Conservation (phyloP, 2,113 vertebrate genomes). For the Atrichornis clamosus region DNA sequence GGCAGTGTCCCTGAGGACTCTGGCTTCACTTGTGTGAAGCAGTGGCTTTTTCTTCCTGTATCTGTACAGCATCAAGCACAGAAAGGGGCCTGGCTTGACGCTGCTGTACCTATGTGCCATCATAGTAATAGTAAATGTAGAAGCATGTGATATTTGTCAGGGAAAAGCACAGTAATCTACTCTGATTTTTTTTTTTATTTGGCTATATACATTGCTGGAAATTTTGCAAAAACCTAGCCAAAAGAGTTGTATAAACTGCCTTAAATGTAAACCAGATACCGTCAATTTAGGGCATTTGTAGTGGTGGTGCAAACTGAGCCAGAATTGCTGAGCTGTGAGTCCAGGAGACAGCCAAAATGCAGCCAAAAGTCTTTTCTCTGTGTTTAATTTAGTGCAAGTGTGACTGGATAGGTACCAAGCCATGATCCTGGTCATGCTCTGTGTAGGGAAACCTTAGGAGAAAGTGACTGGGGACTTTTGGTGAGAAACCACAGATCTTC, state of each 20-base stretch:
- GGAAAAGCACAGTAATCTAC: background rate
- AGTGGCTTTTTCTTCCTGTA: background rate
- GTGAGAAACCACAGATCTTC: background rate
- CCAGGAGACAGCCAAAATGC: background rate
- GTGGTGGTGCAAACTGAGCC: slow-evolving; percentile 32
- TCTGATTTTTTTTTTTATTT: slow-evolving; percentile 38
- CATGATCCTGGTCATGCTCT: background rate
- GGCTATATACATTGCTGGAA: background rate
- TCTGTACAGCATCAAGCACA: background rate
- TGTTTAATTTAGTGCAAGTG: slow-evolving; percentile 38
- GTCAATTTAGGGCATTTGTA: slow-evolving; percentile 43
- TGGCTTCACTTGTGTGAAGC: background rate
- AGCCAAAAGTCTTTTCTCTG: slow-evolving; percentile 14
- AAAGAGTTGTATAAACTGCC: slow-evolving; percentile 36
- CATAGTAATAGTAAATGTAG: background rate
- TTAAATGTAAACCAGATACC: slow-evolving; percentile 63
- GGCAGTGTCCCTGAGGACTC: background rate
- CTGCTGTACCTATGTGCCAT: background rate
- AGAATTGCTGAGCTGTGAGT: background rate
- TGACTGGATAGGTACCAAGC: slow-evolving; percentile 28
- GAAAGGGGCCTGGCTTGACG: background rate
- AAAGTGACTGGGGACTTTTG: background rate
- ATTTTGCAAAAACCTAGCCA: slow-evolving; percentile 1
- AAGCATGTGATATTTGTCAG: slow-evolving; percentile 42
- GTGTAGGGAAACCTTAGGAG: background rate